Evolutionary conservation across 2,797 vertebrate species (phyloP), one percentile per base, ranked within the genome.

Genomic region (Labeo calbasu): DNA sequence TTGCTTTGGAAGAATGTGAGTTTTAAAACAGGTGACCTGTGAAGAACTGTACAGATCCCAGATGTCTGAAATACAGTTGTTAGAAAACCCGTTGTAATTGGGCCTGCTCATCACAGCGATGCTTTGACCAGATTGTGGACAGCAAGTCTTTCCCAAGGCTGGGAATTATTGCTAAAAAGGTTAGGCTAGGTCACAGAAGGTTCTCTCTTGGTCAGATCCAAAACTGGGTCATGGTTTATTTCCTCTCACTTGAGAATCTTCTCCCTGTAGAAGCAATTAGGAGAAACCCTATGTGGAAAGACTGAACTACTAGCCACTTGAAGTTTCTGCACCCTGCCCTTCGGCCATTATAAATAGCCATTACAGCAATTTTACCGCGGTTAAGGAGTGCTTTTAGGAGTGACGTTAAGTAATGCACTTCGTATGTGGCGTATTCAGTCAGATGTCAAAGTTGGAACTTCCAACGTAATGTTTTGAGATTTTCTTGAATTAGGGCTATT

Each of bases 181-280:
- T 63, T 46, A 48, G 51, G 75, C 19, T 76, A 84, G 83, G 71
- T 89, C 87, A 84, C 43, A 17, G 73, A 70, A 46, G 59, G 76
- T 91, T 65, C 85, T 77, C 51, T 84, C 25, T 81, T 69, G 88
- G 88, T 87, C 87, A 86, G 32, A 87, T 83, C 84, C 72, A 78
- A 88, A 92, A 92, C 48, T 88, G 79, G 86, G 86, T 84, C 85
- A 91, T 84, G 89, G 89, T 85, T 55, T 82, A 79, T 59, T 76
- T 48, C 85, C 76, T 84, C 85, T 53, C 65, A 87, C 81, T 88
- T 63, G 85, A 89, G 87, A 82, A 87, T 82, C 82, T 61, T 79
- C 73, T 92, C 92, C 91, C 93, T 5, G 63, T 87, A 91, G 92
- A 93, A 86, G 88, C 90, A 93, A 93, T 94, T 95, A 94, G 83